Evolutionary conservation across 2,888 invertebrate genomes (phyloP).

Genomic region (Laothoe populi): DNA sequence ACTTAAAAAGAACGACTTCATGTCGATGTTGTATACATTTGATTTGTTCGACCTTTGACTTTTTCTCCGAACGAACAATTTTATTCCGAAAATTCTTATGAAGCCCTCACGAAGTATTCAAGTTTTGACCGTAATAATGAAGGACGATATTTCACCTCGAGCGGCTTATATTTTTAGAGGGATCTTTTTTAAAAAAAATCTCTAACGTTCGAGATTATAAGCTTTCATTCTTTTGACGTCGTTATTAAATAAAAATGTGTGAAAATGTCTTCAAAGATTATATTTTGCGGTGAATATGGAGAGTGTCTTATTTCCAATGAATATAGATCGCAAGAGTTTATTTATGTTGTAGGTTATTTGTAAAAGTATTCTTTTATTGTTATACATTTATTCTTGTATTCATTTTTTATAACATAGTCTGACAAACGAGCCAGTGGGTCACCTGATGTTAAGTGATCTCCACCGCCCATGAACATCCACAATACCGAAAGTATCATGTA

Average conservation of each 20-base stretch:
- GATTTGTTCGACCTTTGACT: slow-evolving; percentile 38
- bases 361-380: too few relatives aligned
- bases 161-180: slow-evolving; percentile 1
- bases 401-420: too few relatives aligned
- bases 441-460: too few relatives aligned
- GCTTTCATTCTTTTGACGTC: slow-evolving; percentile 2
- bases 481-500: too few relatives aligned
- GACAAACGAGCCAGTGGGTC: too few relatives aligned
- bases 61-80: slow-evolving; percentile 28
- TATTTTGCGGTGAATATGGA: slow-evolving; percentile 15
- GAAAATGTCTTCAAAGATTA: not conserved
- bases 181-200: slow-evolving; percentile 10
- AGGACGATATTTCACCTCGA: slow-evolving; percentile 11
- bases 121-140: slow-evolving; percentile 17
- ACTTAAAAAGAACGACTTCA: slow-evolving; percentile 9
- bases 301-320: not conserved
- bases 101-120: slow-evolving; percentile 8
- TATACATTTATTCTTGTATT: too few relatives aligned
- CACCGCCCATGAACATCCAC: too few relatives aligned
- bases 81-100: slow-evolving; percentile 13
- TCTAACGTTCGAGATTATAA: not conserved
- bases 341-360: not conserved
- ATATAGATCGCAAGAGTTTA: not conserved
- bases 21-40: slow-evolving; percentile 13
- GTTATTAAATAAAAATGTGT: slow-evolving; percentile 17